phyloP scores from a whole-genome alignment of 2,888 invertebrate species.

The Cryptus armator region DNA sequence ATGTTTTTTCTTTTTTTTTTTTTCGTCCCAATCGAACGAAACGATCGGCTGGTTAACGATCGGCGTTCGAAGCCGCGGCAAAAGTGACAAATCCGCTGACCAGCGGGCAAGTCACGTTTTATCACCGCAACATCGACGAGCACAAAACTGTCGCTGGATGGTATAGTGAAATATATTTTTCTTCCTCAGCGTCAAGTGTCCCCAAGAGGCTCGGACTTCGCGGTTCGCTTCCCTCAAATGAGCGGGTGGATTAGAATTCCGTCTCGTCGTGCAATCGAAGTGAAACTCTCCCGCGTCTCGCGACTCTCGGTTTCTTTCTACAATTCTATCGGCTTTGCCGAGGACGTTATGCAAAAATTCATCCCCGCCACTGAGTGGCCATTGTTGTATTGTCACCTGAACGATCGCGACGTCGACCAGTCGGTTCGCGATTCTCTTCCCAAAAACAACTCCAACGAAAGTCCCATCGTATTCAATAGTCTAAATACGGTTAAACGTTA shows the following conservation, averaged over 20 bases:
- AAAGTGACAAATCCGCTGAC: background rate
- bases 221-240: slow-evolving; percentile 84
- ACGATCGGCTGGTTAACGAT: slow-evolving; percentile 19
- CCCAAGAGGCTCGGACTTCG: slow-evolving; percentile 71
- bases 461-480: background rate
- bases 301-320: slow-evolving; percentile 76
- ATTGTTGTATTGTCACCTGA: slow-evolving; percentile 77
- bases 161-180: slow-evolving; percentile 7
- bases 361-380: slow-evolving; percentile 62
- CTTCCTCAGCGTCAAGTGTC: slow-evolving; percentile 37
- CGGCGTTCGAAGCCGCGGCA: slow-evolving; percentile 18
- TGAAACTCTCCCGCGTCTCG: slow-evolving; percentile 67
- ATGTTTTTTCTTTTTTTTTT: background rate
- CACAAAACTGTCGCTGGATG: slow-evolving; percentile 9
- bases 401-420: slow-evolving; percentile 70
- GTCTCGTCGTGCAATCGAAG: slow-evolving; percentile 68
- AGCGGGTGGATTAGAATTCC: slow-evolving; percentile 71
- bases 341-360: slow-evolving; percentile 73
- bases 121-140: slow-evolving; percentile 37
- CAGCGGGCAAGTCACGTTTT: slow-evolving; percentile 29
- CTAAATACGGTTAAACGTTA: background rate
- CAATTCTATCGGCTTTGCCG: slow-evolving; percentile 76
- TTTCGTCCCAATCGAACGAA: background rate
- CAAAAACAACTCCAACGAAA: slow-evolving; percentile 44
- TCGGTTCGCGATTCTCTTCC: slow-evolving; percentile 68